Evolutionary conservation across 1,140 invertebrate genomes (phyloP).

Genomic region (Cephus cinctus): DNA sequence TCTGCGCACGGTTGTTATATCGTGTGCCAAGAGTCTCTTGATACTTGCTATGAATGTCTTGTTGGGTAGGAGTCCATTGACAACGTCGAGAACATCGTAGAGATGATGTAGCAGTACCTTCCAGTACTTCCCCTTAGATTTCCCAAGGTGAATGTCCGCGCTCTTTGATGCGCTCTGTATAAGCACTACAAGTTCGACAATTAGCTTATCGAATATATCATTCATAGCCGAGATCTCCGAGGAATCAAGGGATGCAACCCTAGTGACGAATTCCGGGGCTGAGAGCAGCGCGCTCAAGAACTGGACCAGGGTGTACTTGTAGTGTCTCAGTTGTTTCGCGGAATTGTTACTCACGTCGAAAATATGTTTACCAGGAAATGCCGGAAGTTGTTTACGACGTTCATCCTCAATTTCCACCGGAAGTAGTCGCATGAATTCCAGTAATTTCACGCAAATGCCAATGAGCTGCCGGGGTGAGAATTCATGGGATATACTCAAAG

Average conservation of each 20-base stretch:
- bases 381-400: conserved; percentile 36
- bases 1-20: conserved; percentile 67
- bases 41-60: conserved; percentile 76
- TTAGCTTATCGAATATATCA: conserved; percentile 64
- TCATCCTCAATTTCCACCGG: conserved; percentile 65
- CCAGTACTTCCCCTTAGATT: conserved; percentile 74
- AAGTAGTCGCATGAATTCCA: conserved; percentile 65
- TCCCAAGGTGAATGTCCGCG: conserved; percentile 54
- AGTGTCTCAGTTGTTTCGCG: conserved; percentile 76
- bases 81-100: conserved; percentile 74
- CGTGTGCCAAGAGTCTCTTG: conserved; percentile 68
- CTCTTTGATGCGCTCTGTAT: conserved; percentile 65
- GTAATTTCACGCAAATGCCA: conserved; percentile 64
- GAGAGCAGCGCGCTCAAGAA: conserved; percentile 70
- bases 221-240: conserved; percentile 56
- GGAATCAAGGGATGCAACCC: conserved; percentile 56
- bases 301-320: conserved; percentile 74
- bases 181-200: conserved; percentile 67
- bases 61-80: conserved; percentile 76
- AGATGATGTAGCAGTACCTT: conserved; percentile 72
- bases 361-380: conserved; percentile 54
- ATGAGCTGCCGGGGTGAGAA: conserved; percentile 66
- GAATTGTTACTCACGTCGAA: conserved; percentile 68
- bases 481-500: conserved; percentile 64
- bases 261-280: conserved; percentile 66